These are phyloP conservation scores for Drosophila sturtevanti DNA, from an alignment of 1,140 invertebrate genomes.

Conservation along the genomic window DNA sequence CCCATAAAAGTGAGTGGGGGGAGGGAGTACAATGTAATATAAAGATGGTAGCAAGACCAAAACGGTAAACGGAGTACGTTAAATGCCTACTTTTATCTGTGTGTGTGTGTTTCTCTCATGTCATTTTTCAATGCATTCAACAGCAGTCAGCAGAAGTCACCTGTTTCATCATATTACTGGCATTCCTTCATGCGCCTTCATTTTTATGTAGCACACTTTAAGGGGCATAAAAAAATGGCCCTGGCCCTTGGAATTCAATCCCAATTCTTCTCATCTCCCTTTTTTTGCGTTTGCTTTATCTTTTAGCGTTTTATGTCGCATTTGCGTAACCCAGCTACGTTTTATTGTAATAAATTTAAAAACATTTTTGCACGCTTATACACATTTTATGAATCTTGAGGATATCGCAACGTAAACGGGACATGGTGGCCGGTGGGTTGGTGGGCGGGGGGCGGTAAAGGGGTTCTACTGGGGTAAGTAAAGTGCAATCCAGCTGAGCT, in stretches of 20 bases:
- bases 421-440: too few species aligned
- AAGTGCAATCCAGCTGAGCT: slow-evolving; percentile 71
- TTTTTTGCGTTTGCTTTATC: slow-evolving; percentile 57
- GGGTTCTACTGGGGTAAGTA: slow-evolving; percentile 18
- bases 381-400: slow-evolving; percentile 78
- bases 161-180: slow-evolving; percentile 30
- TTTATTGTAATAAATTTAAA: slow-evolving; percentile 80
- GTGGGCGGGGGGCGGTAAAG: background rate
- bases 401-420: slow-evolving; percentile 35
- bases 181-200: slow-evolving; percentile 45
- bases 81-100: slow-evolving; percentile 31
- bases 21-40: background rate
- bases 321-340: slow-evolving; percentile 75
- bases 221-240: slow-evolving; percentile 77
- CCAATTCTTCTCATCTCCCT: slow-evolving; percentile 29
- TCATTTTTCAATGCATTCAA: slow-evolving; percentile 67
- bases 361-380: slow-evolving; percentile 77
- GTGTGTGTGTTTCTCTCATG: slow-evolving; percentile 18
- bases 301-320: slow-evolving; percentile 79
- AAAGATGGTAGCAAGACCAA: slow-evolving; percentile 1
- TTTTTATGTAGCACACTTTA: slow-evolving; percentile 74
- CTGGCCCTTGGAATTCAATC: slow-evolving; percentile 37
- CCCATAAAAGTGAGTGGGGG: slow-evolving; percentile 42
- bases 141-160: slow-evolving; percentile 49
- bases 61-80: background rate